Percentiles rank a stretch among this genome's conserved stretches.
These are phyloP conservation scores for Gymnopithys bicolor DNA, from an alignment of 2,797 vertebrate species.

Conservation along the genomic window DNA sequence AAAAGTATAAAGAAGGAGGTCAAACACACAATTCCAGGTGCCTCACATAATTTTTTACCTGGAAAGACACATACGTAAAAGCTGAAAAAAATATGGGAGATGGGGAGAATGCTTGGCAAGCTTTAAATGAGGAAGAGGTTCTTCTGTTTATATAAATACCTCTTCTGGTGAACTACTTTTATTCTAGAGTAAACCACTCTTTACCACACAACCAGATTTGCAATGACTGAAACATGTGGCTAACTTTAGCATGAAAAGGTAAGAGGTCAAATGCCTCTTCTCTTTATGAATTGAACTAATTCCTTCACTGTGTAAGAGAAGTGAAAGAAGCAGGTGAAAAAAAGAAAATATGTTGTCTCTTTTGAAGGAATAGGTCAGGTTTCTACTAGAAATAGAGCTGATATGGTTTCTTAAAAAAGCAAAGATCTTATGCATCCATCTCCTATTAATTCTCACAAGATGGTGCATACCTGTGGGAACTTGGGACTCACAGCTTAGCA, in stretches of 20 bases:
- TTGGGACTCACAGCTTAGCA: neutral
- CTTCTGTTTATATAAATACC: neutral
- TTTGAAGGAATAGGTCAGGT: neutral
- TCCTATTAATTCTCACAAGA: neutral
- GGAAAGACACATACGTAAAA: neutral
- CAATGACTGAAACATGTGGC: neutral
- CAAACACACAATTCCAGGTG: neutral
- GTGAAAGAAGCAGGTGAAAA: neutral
- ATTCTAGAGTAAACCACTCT: neutral
- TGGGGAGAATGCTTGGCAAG: neutral
- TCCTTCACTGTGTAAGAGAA: neutral
- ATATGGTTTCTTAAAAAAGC: neutral
- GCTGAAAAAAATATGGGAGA: neutral
- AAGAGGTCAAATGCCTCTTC: accelerated
- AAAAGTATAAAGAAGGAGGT: neutral
- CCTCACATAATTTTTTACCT: neutral
- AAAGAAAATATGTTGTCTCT: neutral
- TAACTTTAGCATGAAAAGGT: neutral
- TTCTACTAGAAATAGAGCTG: neutral
- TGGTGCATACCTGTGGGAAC: neutral
- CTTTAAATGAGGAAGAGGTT: neutral
- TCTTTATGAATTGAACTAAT: neutral
- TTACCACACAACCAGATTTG: neutral
- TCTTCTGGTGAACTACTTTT: neutral
- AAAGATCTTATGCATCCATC: neutral